Conservation (phyloP, 2,888 invertebrate genomes). For the Plebejus melissa region DNA sequence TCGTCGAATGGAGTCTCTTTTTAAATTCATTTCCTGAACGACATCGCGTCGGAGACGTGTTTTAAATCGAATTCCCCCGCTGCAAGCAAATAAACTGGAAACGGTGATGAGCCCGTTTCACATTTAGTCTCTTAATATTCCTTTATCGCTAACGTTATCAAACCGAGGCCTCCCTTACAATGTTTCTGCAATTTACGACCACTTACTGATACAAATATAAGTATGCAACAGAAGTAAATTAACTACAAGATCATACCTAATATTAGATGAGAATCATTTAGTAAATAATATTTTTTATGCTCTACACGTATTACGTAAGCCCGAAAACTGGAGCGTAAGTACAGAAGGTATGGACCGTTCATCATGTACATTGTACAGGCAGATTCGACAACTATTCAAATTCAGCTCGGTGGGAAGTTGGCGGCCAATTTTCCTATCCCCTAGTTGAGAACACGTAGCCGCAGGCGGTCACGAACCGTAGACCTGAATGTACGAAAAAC, state of each 20-base stretch:
- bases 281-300: neutral
- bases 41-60: conserved; percentile 31
- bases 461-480: conserved; percentile 26
- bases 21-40: conserved; percentile 40
- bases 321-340: neutral
- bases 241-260: neutral
- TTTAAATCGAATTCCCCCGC: conserved; percentile 31
- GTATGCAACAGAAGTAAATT: neutral
- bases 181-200: neutral
- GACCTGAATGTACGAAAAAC: conserved; percentile 36
- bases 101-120: conserved; percentile 19
- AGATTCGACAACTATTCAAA: conserved; percentile 23
- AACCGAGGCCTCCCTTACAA: neutral
- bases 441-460: conserved; percentile 29
- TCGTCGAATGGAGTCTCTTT: conserved; percentile 30
- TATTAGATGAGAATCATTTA: neutral
- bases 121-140: conserved; percentile 18
- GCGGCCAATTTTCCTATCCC: conserved; percentile 28
- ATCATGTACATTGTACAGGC: neutral
- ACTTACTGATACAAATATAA: neutral
- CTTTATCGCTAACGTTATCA: neutral
- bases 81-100: conserved; percentile 27
- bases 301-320: neutral
- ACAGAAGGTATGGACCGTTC: neutral
- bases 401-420: conserved; percentile 15